Conservation (phyloP, 2,888 invertebrate species). For the Lithophane semibrunnea region DNA sequence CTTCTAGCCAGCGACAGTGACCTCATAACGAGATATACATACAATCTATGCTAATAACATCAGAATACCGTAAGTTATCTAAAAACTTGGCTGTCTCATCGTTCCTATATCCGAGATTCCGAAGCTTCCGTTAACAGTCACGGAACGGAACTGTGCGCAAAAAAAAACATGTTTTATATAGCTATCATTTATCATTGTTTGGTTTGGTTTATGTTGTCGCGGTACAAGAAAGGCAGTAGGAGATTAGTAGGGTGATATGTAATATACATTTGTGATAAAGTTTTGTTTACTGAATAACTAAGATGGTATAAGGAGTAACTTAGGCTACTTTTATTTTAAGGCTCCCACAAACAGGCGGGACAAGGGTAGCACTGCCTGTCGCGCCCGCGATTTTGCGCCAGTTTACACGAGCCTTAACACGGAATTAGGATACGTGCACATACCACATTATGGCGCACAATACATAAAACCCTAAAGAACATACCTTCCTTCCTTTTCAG, state of each 20-base stretch:
- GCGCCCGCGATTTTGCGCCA: too few species aligned
- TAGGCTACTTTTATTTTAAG: too few species aligned
- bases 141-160: slow-evolving; percentile 33
- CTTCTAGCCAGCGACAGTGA: slow-evolving; percentile 70
- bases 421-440: too few species aligned
- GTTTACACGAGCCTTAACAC: too few species aligned
- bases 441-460: too few species aligned
- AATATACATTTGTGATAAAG: slow-evolving; percentile 1
- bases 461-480: too few species aligned
- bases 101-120: slow-evolving; percentile 35
- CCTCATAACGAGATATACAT: slow-evolving; percentile 69
- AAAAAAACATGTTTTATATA: slow-evolving; percentile 7
- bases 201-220: not conserved
- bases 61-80: slow-evolving; percentile 82
- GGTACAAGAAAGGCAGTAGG: not conserved
- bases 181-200: not conserved
- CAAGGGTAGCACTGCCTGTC: too few species aligned
- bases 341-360: too few species aligned
- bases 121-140: slow-evolving; percentile 55
- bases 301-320: too few species aligned
- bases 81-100: slow-evolving; percentile 61
- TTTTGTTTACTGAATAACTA: slow-evolving; percentile 7
- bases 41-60: slow-evolving; percentile 66
- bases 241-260: not conserved
- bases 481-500: too few species aligned